Evolutionary conservation across 2,797 vertebrate genomes (phyloP).

Genomic region (Phrynocephalus forsythii): DNA sequence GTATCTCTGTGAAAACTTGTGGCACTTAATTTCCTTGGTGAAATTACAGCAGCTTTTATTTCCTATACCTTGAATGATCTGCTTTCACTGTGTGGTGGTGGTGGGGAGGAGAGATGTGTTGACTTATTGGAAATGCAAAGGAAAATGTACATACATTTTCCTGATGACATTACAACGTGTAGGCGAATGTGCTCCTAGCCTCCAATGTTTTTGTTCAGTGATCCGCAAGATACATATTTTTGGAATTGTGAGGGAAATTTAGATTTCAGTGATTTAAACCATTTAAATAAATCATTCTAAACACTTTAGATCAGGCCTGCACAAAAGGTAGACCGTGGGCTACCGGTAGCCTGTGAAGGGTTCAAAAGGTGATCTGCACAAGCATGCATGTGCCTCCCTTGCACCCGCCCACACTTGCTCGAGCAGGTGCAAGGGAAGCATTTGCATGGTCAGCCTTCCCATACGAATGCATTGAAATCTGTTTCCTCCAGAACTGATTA

Average conservation of each 20-base stretch:
- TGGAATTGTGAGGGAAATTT: background rate
- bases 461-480: too few relatives aligned
- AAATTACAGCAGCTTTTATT: background rate
- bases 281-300: too few relatives aligned
- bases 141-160: background rate
- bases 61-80: background rate
- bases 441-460: too few relatives aligned
- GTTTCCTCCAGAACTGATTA: too few relatives aligned
- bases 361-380: too few relatives aligned
- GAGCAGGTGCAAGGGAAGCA: too few relatives aligned
- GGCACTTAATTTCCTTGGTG: background rate
- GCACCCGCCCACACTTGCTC: too few relatives aligned
- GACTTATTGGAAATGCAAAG: background rate
- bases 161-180: background rate
- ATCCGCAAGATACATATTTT: background rate
- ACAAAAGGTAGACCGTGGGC: background rate
- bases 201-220: background rate
- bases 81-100: background rate
- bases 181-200: background rate
- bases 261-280: too few relatives aligned
- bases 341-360: too few relatives aligned
- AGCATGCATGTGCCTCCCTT: too few relatives aligned
- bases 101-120: background rate
- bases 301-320: background rate
- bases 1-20: background rate